Evolutionary conservation across 1,140 invertebrate species (phyloP), one percentile per base, ranked within the genome.

Genomic region (Euwallacea fornicatus): DNA sequence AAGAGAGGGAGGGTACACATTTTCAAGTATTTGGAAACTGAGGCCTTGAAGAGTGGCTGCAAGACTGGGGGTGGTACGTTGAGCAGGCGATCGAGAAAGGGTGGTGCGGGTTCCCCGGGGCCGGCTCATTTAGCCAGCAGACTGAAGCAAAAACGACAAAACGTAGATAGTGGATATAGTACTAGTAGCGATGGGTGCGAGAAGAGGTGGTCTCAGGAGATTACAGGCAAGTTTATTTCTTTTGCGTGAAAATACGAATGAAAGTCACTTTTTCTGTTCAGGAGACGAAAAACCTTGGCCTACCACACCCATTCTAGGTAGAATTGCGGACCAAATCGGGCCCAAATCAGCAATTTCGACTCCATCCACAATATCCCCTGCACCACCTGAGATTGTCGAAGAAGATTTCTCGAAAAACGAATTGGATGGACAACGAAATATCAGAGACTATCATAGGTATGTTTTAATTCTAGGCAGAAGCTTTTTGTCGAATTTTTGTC

Each of bases 1-100:
- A 91, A 91, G 82, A 88, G 94, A 80, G 95, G 95, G 71, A 87
- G 93, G 79, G 92, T 94, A 76, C 95, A 97, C 83, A 94, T 98
- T 71, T 97, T 96, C 85, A 97, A 97, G 81, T 96, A 93, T 83
- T 84, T 98, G 67, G 94, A 96, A 80, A 92, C 89, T 78, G 91
- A 94, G 84, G 93, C 94, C 21, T 88, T 88, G 76, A 90, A 90
- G 78, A 87, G 88, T 73, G 86, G 86, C 9, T 79, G 86, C 21
- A 82, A 82, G 65, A 81, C 82, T 60, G 82, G 81, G 2, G 66
- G 73, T 69, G 15, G 79, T 74, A 83, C 83, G 63, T 73, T 81
- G 73, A 77, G 81, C 7, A 72, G 81, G 58, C 70, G 75, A 71
- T 74, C 78, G 0, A 75, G 78, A 61, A 76, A 76, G 67, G 66